phyloP scores from a whole-genome alignment of 2,888 invertebrate species.

The Muscina levida region DNA sequence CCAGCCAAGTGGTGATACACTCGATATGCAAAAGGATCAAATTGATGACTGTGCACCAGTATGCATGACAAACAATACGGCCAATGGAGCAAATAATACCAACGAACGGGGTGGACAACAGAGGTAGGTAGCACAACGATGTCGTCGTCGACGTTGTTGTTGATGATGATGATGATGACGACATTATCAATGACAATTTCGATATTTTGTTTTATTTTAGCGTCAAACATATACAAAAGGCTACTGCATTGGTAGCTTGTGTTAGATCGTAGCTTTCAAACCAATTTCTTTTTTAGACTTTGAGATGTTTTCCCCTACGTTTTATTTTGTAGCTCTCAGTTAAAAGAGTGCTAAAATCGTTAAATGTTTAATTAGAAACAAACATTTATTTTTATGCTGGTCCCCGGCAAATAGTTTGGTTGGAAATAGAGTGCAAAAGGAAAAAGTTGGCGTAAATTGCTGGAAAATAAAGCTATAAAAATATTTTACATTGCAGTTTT shows the following conservation, averaged over 20 bases:
- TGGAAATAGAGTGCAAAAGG: no score
- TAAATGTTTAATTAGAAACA: conserved; percentile 66
- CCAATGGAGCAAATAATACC: conserved; percentile 62
- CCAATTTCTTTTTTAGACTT: neutral
- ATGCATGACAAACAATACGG: conserved; percentile 73
- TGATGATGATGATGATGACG: neutral
- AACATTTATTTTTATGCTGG: conserved; percentile 66
- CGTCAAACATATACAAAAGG: neutral
- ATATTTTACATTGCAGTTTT: conserved; percentile 27
- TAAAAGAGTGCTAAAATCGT: conserved; percentile 60
- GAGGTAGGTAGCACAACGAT: conserved; percentile 75
- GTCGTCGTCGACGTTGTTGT: no score
- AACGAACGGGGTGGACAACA: conserved; percentile 69
- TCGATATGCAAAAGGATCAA: conserved; percentile 80
- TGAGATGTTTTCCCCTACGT: conserved; percentile 23
- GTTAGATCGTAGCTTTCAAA: no score
- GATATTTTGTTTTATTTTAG: conserved; percentile 15
- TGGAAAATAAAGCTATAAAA: conserved; percentile 50
- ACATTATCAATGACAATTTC: neutral
- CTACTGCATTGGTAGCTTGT: no score
- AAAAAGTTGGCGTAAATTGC: neutral
- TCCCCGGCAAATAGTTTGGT: no score
- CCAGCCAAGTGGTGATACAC: conserved; percentile 75
- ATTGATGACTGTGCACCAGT: conserved; percentile 80
- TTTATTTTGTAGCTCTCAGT: neutral